Conservation (phyloP, 2,888 invertebrate genomes). For the Thecocarcelia acutangulata region DNA sequence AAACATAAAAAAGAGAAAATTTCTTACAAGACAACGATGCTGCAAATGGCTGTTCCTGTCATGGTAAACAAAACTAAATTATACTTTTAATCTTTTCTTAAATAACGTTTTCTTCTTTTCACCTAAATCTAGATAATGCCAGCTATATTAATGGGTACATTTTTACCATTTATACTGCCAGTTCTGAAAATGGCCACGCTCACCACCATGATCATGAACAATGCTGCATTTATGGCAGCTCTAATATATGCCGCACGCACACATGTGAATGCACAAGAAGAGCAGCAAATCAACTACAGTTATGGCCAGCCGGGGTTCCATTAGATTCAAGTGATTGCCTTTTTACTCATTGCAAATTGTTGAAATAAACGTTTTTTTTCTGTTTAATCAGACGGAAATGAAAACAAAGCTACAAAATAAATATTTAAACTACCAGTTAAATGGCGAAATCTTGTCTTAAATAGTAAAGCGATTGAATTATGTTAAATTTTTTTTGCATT, state of each 20-base stretch:
- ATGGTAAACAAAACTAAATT: slow-evolving; percentile 77
- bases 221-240: slow-evolving; percentile 86
- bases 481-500: too few relatives aligned
- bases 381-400: too few relatives aligned
- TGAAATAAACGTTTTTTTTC: background rate
- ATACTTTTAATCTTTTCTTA: background rate
- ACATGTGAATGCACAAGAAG: slow-evolving; percentile 76
- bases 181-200: slow-evolving; percentile 86
- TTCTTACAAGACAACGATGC: slow-evolving; percentile 76
- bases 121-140: slow-evolving; percentile 80
- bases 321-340: slow-evolving; percentile 52
- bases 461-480: too few relatives aligned
- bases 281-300: slow-evolving; percentile 77
- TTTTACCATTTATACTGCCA: slow-evolving; percentile 86
- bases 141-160: slow-evolving; percentile 85
- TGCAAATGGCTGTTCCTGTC: slow-evolving; percentile 83
- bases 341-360: background rate
- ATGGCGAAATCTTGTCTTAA: too few relatives aligned
- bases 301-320: slow-evolving; percentile 73
- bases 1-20: slow-evolving; percentile 62
- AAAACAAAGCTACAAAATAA: background rate
- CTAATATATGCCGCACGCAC: slow-evolving; percentile 80
- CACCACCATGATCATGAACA: slow-evolving; percentile 85
- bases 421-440: background rate
- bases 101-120: background rate